Evolutionary conservation across 2,797 vertebrate genomes (phyloP).

Genomic region (Enteromius argenteus): DNA sequence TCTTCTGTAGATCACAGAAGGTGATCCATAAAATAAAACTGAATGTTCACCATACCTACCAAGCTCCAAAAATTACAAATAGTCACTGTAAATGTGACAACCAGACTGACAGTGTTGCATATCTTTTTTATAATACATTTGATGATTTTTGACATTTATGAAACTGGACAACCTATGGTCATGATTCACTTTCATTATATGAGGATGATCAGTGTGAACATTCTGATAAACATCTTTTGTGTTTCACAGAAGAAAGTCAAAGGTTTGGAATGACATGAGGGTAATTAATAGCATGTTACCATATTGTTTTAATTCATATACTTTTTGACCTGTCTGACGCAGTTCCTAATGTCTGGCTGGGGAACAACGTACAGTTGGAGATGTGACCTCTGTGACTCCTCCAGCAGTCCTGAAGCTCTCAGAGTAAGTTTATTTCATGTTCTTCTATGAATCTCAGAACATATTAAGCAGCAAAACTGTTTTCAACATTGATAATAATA

Average conservation of each 20-base stretch:
- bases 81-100: neutral
- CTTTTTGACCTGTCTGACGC: neutral
- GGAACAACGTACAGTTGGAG: conserved; percentile 91
- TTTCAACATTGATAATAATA: neutral
- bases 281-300: neutral
- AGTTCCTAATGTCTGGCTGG: conserved; percentile 98
- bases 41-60: neutral
- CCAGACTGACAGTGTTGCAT: neutral
- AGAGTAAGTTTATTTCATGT: conserved; percentile 80
- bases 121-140: neutral
- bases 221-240: neutral
- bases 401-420: conserved; percentile 82
- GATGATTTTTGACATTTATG: neutral
- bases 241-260: neutral
- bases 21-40: neutral
- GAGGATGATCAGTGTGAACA: neutral
- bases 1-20: conserved; percentile 15
- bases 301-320: neutral
- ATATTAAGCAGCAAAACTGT: neutral
- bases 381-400: conserved; percentile 90
- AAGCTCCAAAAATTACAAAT: neutral
- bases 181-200: neutral
- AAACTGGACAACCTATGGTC: neutral
- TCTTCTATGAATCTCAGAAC: neutral
- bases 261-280: neutral